Conservation (phyloP, 2,797 vertebrate genomes). For the Menidia menidia region DNA sequence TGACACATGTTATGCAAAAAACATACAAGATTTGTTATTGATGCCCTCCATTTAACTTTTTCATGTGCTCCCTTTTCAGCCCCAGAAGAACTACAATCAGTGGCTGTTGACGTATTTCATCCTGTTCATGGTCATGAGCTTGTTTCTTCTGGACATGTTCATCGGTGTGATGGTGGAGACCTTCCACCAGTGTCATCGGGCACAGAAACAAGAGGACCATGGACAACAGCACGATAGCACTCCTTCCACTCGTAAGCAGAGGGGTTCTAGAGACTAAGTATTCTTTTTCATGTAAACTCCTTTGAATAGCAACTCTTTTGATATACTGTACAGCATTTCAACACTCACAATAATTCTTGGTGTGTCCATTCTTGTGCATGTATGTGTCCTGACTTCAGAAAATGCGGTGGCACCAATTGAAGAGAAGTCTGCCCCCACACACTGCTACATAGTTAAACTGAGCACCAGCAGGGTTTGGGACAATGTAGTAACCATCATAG, state of each 20-base stretch:
- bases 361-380: background rate
- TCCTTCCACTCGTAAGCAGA: background rate
- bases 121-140: conserved; percentile 94
- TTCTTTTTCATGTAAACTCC: too few species aligned
- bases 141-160: conserved; percentile 95
- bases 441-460: background rate
- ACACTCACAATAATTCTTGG: too few species aligned
- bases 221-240: too few species aligned
- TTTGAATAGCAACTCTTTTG: too few species aligned
- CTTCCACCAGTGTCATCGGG: conserved; percentile 90
- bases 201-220: conserved; percentile 87
- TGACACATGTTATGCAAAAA: background rate
- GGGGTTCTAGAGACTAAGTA: background rate
- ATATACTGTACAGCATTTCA: background rate
- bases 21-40: too few species aligned
- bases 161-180: conserved; percentile 94
- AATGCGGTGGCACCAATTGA: background rate
- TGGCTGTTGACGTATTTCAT: conserved; percentile 95
- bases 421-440: background rate
- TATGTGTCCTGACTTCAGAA: background rate
- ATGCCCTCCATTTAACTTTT: background rate
- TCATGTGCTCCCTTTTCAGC: conserved; percentile 71
- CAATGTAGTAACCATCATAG: background rate
- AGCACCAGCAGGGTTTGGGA: conserved; percentile 9
- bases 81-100: conserved; percentile 88